phyloP scores from a whole-genome alignment of 1,140 invertebrate genomes.

The Himalopsyche phryganea region DNA sequence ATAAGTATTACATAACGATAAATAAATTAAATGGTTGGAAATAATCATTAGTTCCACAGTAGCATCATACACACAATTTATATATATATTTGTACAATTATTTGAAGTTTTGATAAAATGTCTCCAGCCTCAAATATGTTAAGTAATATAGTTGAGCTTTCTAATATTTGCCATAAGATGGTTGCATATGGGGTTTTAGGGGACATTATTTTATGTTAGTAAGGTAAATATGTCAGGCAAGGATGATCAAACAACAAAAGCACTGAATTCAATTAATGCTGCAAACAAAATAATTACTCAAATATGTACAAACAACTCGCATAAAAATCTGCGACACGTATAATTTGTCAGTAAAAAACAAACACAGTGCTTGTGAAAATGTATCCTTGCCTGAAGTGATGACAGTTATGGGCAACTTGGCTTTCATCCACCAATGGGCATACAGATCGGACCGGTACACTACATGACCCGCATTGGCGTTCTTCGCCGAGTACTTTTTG shows the following conservation, averaged over 20 bases:
- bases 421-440: slow-evolving; percentile 90
- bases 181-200: not conserved
- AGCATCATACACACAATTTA: too few species aligned
- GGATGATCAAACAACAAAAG: slow-evolving; percentile 54
- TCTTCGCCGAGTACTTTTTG: slow-evolving; percentile 45
- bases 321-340: slow-evolving; percentile 10
- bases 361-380: slow-evolving; percentile 38
- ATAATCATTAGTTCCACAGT: too few species aligned
- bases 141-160: too few species aligned
- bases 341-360: slow-evolving; percentile 22
- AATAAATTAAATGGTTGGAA: too few species aligned
- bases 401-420: slow-evolving; percentile 66
- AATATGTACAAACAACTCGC: slow-evolving; percentile 20
- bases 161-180: too few species aligned
- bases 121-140: too few species aligned
- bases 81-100: too few species aligned
- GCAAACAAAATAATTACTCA: slow-evolving; percentile 18
- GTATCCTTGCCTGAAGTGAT: slow-evolving; percentile 63
- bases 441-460: slow-evolving; percentile 79
- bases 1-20: too few species aligned
- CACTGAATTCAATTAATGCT: slow-evolving; percentile 39
- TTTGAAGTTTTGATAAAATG: too few species aligned
- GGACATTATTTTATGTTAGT: slow-evolving; percentile 42
- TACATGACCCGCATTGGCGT: slow-evolving; percentile 41
- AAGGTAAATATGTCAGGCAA: slow-evolving; percentile 54